phyloP scores from a whole-genome alignment of 1,140 invertebrate genomes.

The Drosophila athabasca region DNA sequence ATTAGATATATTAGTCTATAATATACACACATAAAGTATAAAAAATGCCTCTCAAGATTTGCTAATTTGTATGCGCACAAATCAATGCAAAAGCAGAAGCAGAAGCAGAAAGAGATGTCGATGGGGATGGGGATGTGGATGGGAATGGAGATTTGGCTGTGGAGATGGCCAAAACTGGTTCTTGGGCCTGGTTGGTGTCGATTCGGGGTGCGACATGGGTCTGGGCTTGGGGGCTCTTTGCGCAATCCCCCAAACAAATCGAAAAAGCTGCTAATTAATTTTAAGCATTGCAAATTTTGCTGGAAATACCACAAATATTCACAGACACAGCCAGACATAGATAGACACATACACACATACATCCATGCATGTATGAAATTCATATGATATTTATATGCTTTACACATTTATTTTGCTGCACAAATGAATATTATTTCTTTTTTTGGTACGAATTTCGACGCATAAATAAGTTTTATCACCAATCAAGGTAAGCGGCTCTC shows the following conservation, averaged over 20 bases:
- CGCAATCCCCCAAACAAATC: constrained; percentile 68
- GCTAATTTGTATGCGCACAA: constrained; percentile 66
- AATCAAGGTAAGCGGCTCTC: constrained; percentile 74
- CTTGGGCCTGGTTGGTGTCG: constrained; percentile 14
- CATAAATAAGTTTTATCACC: constrained; percentile 80
- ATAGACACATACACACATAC: too few relatives aligned
- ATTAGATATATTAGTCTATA: constrained; percentile 65
- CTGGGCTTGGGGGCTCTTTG: constrained; percentile 46
- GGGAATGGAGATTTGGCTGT: constrained; percentile 6
- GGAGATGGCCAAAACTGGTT: constrained; percentile 26
- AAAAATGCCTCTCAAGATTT: constrained; percentile 33
- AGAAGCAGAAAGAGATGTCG: constrained; percentile 3
- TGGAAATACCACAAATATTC: constrained; percentile 67
- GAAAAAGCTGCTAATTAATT: constrained; percentile 67
- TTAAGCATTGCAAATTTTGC: constrained; percentile 68
- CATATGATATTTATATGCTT: constrained; percentile 61
- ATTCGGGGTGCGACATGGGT: constrained; percentile 13
- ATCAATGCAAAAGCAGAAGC: constrained; percentile 36
- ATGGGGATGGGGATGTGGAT: neutral
- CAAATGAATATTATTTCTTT: constrained; percentile 55
- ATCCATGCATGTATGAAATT: constrained; percentile 11
- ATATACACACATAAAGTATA: constrained; percentile 42
- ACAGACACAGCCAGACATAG: constrained; percentile 9
- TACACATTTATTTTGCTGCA: constrained; percentile 48
- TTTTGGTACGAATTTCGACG: constrained; percentile 55